Base-by-base conservation (phyloP, 2,797 vertebrate species). In the Tangara arthus region DNA sequence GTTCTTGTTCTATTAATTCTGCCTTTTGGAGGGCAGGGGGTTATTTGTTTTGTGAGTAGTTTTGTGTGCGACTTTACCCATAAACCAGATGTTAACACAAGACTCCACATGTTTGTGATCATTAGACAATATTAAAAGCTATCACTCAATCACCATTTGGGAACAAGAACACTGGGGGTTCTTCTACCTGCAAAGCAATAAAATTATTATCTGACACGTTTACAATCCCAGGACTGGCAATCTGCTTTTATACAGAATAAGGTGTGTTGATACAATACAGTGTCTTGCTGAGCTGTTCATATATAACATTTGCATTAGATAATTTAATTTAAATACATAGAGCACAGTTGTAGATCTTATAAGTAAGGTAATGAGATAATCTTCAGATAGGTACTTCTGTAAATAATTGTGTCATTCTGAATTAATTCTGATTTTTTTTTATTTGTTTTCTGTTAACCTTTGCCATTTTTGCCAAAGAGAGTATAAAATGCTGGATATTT, bases 271-370 rank as follows among this genome's bases (percentile, higher is more conserved):
- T 96, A 92, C 80, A 94, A 95, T 89, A 65, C 59, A 87, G 72
- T 50, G 79, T 94, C 97, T 97, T 96, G 88, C 96, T 96, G 96
- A 92, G 93, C 87, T 93, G 56, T 91, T 97, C 88, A 47, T 96
- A 95, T 90, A 95, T 92, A 94, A 85, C 63, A 96, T 96, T 97
- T 96, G 79, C 94, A 95, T 97, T 97, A 95, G 94, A 90, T 96
- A 97, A 97, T 97, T 97, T 97, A 97, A 97, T 97, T 97, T 97
- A 97, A 97, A 96, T 95, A 96, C 92, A 88, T 44, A 37, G 39
- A 90, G 57, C 75, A 89, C 49, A 85, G 87, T 59, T 89, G 65
- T 37, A 72, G 76, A 65, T 76, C 76, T 93, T 92, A 87, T 66
- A 52, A 63, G 75, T 68, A 70, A 89, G 84, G 93, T 82, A 95